A percentile compares a stretch with the other conserved stretches of the same genome.
phyloP scores from a whole-genome alignment of 2,888 invertebrate genomes.

The Amphipyra berbera region DNA sequence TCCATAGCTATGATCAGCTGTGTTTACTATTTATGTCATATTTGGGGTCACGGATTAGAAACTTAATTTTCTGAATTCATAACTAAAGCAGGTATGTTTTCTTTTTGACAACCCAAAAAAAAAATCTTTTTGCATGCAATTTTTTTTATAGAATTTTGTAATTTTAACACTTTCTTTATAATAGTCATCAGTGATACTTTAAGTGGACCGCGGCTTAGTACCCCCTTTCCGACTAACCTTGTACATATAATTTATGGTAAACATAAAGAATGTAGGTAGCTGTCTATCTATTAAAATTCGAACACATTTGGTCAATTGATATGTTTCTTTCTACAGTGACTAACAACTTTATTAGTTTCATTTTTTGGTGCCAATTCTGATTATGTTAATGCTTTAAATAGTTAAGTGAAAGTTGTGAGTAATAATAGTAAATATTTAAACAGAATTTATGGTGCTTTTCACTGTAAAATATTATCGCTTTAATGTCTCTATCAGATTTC shows the following conservation, averaged over 20 bases:
- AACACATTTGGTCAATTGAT: constrained; percentile 15
- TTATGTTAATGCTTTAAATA: constrained; percentile 86
- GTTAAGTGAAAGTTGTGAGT: constrained; percentile 84
- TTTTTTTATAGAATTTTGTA: no score
- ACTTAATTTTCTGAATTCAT: no score
- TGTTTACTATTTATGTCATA: no score
- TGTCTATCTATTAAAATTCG: background rate
- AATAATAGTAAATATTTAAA: constrained; percentile 74
- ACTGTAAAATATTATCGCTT: constrained; percentile 61
- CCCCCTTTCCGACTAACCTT: no score
- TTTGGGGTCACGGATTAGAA: no score
- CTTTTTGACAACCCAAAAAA: no score
- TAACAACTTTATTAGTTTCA: constrained; percentile 62
- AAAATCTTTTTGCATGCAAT: no score
- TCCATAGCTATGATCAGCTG: no score
- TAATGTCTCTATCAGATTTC: constrained; percentile 45
- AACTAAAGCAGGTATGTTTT: no score
- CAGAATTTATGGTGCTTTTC: constrained; percentile 86
- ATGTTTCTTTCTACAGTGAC: constrained; percentile 53
- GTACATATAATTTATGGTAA: background rate
- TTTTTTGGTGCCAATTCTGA: constrained; percentile 85
- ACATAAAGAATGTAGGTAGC: background rate
- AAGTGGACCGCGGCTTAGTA: no score
- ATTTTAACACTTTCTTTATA: no score
- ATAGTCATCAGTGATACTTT: no score